Conservation (phyloP, 2,113 vertebrate species). For the Cynopterus brachyotis region DNA sequence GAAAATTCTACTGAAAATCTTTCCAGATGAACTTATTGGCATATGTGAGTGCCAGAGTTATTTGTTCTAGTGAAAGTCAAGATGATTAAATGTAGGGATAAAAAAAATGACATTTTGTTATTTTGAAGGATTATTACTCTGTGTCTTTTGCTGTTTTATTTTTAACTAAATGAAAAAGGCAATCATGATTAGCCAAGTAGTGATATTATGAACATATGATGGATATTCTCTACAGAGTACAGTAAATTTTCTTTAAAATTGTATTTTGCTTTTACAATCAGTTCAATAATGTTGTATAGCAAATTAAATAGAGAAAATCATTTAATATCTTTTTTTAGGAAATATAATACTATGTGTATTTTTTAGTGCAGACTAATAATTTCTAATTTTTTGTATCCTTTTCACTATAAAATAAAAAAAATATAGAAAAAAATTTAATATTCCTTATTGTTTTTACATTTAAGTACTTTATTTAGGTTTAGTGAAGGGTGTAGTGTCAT, state of each 20-base stretch:
- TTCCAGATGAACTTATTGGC: neutral
- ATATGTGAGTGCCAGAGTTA: neutral
- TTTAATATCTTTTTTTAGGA: conserved; percentile 40
- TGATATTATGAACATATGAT: conserved; percentile 26
- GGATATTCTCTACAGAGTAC: conserved; percentile 48
- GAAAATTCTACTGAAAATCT: neutral
- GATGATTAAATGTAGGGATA: conserved; percentile 46
- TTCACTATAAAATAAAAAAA: neutral
- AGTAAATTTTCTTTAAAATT: conserved; percentile 72
- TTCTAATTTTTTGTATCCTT: neutral
- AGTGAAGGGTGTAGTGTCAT: neutral
- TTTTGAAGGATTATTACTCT: conserved; percentile 48
- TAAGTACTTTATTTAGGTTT: neutral
- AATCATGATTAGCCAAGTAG: conserved; percentile 44
- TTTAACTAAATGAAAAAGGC: conserved; percentile 69
- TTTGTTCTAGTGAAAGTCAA: conserved; percentile 33
- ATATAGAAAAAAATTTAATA: neutral
- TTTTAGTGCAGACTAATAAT: neutral
- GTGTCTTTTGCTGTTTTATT: conserved; percentile 61
- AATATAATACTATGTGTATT: neutral
- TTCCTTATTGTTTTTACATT: neutral
- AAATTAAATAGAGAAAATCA: conserved; percentile 54
- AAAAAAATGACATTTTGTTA: neutral
- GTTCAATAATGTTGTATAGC: conserved; percentile 64
- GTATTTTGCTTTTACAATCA: conserved; percentile 62